phyloP scores from a whole-genome alignment of 2,888 invertebrate species.

The Omphaloscelis lunosa region DNA sequence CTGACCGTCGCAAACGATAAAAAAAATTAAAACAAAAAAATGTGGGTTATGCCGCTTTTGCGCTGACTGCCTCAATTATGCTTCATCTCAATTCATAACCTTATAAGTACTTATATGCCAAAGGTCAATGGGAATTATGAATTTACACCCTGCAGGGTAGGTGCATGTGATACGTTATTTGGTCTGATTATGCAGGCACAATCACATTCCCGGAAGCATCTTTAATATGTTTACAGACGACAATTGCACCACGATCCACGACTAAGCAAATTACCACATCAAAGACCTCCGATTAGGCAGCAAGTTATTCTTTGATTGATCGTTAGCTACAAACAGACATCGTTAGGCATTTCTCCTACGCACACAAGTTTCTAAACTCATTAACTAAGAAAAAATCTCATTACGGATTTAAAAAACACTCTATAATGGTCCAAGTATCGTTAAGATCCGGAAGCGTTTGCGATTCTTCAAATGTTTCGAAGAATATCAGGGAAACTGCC shows the following conservation, averaged over 20 bases:
- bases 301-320: conserved; percentile 27
- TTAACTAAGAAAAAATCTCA: conserved; percentile 59
- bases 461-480: conserved; percentile 57
- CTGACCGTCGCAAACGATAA: too few species aligned
- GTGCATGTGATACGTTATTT: not conserved
- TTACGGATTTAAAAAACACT: conserved; percentile 53
- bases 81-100: not conserved
- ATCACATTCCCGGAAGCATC: not conserved
- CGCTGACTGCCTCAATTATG: too few species aligned
- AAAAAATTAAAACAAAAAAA: too few species aligned
- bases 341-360: conserved; percentile 30
- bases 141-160: not conserved
- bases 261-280: not conserved
- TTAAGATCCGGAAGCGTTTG: conserved; percentile 52
- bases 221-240: not conserved
- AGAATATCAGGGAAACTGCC: conserved; percentile 48
- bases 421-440: conserved; percentile 40
- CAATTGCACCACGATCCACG: not conserved
- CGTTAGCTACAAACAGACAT: conserved; percentile 39
- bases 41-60: too few species aligned
- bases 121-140: not conserved
- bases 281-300: not conserved
- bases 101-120: not conserved
- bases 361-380: conserved; percentile 52
- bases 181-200: not conserved